phyloP scores from a whole-genome alignment of 2,113 vertebrate species.

The Acanthisitta chloris region DNA sequence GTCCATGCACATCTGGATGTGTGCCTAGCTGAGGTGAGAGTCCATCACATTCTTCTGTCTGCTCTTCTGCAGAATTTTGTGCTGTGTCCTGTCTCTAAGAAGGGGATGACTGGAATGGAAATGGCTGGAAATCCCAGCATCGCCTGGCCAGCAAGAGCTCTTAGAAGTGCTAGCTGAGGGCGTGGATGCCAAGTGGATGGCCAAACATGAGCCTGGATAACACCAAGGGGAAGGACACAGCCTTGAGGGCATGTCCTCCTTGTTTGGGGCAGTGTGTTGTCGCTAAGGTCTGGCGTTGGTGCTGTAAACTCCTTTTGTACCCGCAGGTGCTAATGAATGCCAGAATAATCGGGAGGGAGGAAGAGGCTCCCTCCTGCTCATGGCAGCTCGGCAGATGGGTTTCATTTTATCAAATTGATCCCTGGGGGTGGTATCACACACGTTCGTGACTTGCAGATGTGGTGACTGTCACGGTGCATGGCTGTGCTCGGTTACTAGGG shows the following conservation, averaged over 20 bases:
- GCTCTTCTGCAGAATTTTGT: not conserved
- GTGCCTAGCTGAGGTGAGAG: not conserved
- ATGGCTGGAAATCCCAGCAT: not conserved
- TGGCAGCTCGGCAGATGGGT: not conserved
- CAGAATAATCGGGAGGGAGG: not conserved
- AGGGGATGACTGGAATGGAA: not conserved
- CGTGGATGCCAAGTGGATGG: not conserved
- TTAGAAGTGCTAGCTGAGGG: not conserved
- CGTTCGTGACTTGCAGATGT: not conserved
- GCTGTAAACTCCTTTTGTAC: not conserved
- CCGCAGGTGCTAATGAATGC: not conserved
- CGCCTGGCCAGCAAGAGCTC: not conserved
- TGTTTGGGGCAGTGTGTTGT: not conserved
- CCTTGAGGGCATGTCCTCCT: fast-evolving
- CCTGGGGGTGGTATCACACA: not conserved
- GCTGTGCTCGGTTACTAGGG: fast-evolving
- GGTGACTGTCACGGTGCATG: not conserved
- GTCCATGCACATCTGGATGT: fast-evolving
- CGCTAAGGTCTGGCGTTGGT: fast-evolving
- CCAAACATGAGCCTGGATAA: not conserved
- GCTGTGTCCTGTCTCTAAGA: not conserved
- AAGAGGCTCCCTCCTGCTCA: not conserved
- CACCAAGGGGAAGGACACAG: not conserved
- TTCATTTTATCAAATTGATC: not conserved
- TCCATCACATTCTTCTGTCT: not conserved